These are phyloP conservation scores for Ips typographus DNA, from an alignment of 1,140 invertebrate genomes.

Conservation along the genomic window DNA sequence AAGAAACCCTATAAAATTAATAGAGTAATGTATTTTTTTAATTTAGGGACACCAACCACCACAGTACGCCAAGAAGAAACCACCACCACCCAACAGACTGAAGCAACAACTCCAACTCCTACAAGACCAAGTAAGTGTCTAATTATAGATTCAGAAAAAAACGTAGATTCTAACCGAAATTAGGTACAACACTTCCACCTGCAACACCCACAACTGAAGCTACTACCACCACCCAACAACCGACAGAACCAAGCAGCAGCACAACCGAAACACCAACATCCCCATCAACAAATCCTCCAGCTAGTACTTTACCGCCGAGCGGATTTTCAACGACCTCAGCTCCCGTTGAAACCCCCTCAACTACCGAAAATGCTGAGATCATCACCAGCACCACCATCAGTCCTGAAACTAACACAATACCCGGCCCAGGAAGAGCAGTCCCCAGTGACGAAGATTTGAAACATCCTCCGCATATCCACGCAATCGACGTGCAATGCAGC, in stretches of 20 bases:
- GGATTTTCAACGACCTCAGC: constrained; percentile 16
- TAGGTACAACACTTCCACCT: background rate
- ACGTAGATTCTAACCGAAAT: too few relatives aligned
- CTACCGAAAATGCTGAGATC: background rate
- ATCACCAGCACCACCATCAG: constrained; percentile 11
- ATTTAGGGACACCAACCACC: too few relatives aligned
- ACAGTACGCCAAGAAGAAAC: too few relatives aligned
- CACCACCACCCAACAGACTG: too few relatives aligned
- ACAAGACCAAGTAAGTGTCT: too few relatives aligned
- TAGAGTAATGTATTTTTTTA: too few relatives aligned
- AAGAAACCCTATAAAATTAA: too few relatives aligned
- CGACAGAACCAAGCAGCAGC: background rate
- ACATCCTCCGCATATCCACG: constrained; percentile 74
- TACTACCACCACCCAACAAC: background rate
- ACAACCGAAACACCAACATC: background rate
- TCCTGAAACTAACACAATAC: constrained; percentile 30
- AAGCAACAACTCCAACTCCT: too few relatives aligned
- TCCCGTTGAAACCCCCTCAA: constrained; percentile 4
- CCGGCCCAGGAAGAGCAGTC: constrained; percentile 26
- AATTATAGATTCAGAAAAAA: too few relatives aligned
- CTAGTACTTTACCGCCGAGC: constrained; percentile 4
- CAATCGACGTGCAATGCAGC: constrained; percentile 73
- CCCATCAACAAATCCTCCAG: constrained; percentile 4
- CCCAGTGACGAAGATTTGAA: constrained; percentile 55
- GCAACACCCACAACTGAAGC: background rate